Conservation (phyloP, 2,113 vertebrate species). For the Oreochromis niloticus region DNA sequence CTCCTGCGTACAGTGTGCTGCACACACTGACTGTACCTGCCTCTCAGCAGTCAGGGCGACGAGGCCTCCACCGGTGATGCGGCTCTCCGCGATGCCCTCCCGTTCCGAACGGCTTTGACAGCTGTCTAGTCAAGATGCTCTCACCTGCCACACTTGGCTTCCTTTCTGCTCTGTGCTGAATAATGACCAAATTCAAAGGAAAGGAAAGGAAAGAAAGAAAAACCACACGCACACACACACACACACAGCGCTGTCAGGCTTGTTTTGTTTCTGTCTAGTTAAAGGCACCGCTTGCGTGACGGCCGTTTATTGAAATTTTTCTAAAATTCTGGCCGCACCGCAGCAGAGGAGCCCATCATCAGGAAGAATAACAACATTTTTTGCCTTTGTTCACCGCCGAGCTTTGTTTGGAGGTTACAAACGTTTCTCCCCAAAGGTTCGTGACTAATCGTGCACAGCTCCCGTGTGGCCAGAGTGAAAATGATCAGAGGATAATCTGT, state of each 20-base stretch:
- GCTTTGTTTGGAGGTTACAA: background rate
- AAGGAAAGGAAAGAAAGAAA: background rate
- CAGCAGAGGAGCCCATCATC: background rate
- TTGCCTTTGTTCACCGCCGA: background rate
- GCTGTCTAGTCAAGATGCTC: slow-evolving; percentile 54
- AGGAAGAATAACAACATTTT: background rate
- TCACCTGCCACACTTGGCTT: slow-evolving; percentile 49
- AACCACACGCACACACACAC: background rate
- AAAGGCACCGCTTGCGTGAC: background rate
- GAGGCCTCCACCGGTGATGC: slow-evolving; percentile 21
- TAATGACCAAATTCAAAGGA: slow-evolving; percentile 39
- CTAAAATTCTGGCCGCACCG: background rate
- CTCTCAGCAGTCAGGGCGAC: slow-evolving; percentile 12
- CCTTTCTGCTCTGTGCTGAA: slow-evolving; percentile 38
- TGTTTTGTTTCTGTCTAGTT: slow-evolving; percentile 33
- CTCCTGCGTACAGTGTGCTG: background rate
- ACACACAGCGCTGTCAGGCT: slow-evolving; percentile 3
- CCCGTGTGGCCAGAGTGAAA: background rate
- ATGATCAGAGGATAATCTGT: background rate
- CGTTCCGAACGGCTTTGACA: slow-evolving; percentile 43
- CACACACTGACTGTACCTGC: slow-evolving; percentile 15
- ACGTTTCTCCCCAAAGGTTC: background rate
- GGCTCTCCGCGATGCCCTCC: slow-evolving; percentile 1
- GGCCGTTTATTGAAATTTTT: slow-evolving; percentile 26
- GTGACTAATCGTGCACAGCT: background rate